Evolutionary conservation across 2,797 vertebrate species (phyloP), one percentile per base, ranked within the genome.

Genomic region (Sebastes matsubarae): DNA sequence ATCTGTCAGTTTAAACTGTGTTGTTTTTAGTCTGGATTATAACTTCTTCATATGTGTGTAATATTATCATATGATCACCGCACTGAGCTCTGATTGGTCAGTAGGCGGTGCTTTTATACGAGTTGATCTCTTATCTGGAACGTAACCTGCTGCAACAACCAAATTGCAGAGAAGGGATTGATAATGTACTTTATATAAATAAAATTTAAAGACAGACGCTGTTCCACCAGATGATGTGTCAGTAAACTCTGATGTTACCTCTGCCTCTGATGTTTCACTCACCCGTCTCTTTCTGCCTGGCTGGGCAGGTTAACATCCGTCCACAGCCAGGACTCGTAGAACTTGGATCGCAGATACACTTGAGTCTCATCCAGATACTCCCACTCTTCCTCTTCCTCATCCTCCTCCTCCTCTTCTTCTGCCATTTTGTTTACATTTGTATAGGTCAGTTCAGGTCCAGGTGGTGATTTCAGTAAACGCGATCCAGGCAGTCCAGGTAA

Each of bases 271-370:
- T 22, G 3, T 46, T 7, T 70, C 2, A 54, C 93, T 85, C 82
- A 95, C 95, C 95, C 92, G 0, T 92, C 91, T 29, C 0, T 27
- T 22, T 86, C 86, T 1, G 81, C 24, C 12, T 55, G 3, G 2
- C 0, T 65, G 20, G 95, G 95, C 76, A 96, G 85, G 14, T n/a
- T 24, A 6, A 95, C 8, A 2, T 94, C 91, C 8, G 38, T 93
- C 96, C 96, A 96, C 75, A 96, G 77, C 96, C 96, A 96, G 1
- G 96, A 95, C 90, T 96, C 95, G 0, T 54, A 92, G 84, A 96
- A 96, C 79, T 89, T 94, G 58, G 29, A 89, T 24, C 96, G 92
- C 54, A 95, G 77, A 27, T 92, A 93, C 58, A 96, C 82, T 0
- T 89, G 11, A 16, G 5, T 59, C 72, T 92, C 87, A 20, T 94